Evolutionary conservation across 2,888 invertebrate genomes (phyloP).

Genomic region (Epiperipatus broadwayi): DNA sequence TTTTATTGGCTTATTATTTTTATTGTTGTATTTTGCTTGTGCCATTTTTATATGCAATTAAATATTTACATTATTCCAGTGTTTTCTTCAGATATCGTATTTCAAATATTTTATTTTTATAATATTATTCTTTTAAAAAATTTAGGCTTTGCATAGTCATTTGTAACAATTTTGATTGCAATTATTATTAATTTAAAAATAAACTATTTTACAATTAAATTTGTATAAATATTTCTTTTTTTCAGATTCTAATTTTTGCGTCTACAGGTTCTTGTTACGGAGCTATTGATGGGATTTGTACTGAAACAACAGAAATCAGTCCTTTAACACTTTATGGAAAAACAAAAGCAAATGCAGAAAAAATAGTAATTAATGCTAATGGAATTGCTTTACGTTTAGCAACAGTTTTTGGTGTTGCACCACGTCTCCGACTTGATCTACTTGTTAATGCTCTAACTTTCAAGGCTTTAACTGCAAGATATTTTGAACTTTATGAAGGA

Average conservation of each 20-base stretch:
- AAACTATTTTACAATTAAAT: no score
- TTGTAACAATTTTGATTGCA: no score
- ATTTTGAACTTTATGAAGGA: constrained; percentile 27
- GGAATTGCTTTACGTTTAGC: constrained; percentile 27
- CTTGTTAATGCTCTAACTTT: constrained; percentile 26
- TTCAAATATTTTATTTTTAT: no score
- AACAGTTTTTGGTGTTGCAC: constrained; percentile 28
- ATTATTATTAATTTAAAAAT: no score
- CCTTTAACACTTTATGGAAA: constrained; percentile 27
- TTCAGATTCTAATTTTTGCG: constrained; percentile 26
- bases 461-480: constrained; percentile 22
- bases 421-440: constrained; percentile 27
- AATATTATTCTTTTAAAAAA: no score
- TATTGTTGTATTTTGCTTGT: no score
- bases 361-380: constrained; percentile 20
- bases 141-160: no score
- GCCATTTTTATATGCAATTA: no score
- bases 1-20: no score
- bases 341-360: constrained; percentile 26
- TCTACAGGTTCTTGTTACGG: constrained; percentile 29
- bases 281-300: constrained; percentile 25
- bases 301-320: constrained; percentile 26
- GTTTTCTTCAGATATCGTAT: no score
- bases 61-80: no score
- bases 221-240: no score